Conservation (phyloP, 1,140 invertebrate species). For the Microplitis demolitor region DNA sequence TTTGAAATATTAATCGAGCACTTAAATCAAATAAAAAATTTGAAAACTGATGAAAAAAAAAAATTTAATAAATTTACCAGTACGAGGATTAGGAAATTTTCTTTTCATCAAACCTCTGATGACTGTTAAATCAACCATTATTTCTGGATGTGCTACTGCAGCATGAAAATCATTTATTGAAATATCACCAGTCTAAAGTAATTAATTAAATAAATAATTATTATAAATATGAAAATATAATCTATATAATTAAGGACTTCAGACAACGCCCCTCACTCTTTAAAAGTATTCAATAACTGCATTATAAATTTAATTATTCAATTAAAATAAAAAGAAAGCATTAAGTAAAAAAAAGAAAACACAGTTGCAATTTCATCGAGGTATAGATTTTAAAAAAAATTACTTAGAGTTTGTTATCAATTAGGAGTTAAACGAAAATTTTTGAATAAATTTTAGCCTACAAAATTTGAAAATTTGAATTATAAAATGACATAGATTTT, state of each 20-base stretch:
- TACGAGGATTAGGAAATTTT: conserved; percentile 72
- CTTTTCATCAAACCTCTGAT: conserved; percentile 77
- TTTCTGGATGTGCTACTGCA: conserved; percentile 76
- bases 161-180: conserved; percentile 73
- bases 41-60: neutral
- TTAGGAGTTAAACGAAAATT: too few relatives aligned
- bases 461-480: too few relatives aligned
- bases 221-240: neutral
- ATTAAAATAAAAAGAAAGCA: too few relatives aligned
- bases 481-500: too few relatives aligned
- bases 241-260: neutral
- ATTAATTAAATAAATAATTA: conserved; percentile 19
- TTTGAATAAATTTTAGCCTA: too few relatives aligned
- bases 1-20: conserved; percentile 20
- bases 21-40: conserved; percentile 3
- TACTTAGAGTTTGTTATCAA: too few relatives aligned
- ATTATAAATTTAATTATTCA: too few relatives aligned
- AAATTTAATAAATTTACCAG: conserved; percentile 52
- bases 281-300: too few relatives aligned
- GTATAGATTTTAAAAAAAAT: too few relatives aligned
- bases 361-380: too few relatives aligned
- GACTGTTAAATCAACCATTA: conserved; percentile 74
- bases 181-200: conserved; percentile 68
- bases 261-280: too few relatives aligned
- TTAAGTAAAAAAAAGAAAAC: too few relatives aligned